These are phyloP conservation scores for Falco naumanni DNA, from an alignment of 2,797 vertebrate genomes.

Conservation along the genomic window DNA sequence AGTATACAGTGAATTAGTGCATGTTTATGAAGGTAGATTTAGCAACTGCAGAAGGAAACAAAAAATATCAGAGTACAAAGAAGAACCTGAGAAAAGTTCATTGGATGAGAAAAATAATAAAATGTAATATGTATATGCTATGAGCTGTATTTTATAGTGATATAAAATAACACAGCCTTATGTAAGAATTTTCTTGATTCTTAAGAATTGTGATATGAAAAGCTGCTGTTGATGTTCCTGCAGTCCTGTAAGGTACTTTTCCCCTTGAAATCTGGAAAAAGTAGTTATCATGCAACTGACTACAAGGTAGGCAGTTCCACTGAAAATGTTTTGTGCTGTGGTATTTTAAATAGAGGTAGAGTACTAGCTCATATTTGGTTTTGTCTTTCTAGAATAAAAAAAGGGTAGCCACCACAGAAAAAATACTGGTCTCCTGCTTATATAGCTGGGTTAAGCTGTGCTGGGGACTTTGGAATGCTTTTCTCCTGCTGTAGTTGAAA, in stretches of 20 bases:
- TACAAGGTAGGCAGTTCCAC: neutral
- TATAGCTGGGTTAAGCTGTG: neutral
- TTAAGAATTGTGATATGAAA: neutral
- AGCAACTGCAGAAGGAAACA: neutral
- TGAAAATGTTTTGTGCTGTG: neutral
- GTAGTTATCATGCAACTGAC: neutral
- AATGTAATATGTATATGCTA: neutral
- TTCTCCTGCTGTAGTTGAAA: neutral
- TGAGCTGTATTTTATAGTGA: neutral
- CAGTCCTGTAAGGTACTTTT: neutral
- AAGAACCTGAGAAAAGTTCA: neutral
- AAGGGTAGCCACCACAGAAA: neutral
- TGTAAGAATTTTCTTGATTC: neutral
- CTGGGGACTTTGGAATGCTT: constrained; percentile 11
- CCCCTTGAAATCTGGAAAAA: neutral
- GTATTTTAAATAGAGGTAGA: neutral
- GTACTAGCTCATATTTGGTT: neutral
- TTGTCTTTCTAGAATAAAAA: neutral
- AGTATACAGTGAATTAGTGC: neutral
- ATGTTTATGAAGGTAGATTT: neutral
- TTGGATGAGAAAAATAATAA: neutral
- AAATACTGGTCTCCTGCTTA: neutral
- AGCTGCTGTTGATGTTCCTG: neutral
- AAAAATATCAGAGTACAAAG: neutral
- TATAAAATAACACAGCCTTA: neutral